These are phyloP conservation scores for Phengaris alcon DNA, from an alignment of 2,888 invertebrate species.

Conservation along the genomic window DNA sequence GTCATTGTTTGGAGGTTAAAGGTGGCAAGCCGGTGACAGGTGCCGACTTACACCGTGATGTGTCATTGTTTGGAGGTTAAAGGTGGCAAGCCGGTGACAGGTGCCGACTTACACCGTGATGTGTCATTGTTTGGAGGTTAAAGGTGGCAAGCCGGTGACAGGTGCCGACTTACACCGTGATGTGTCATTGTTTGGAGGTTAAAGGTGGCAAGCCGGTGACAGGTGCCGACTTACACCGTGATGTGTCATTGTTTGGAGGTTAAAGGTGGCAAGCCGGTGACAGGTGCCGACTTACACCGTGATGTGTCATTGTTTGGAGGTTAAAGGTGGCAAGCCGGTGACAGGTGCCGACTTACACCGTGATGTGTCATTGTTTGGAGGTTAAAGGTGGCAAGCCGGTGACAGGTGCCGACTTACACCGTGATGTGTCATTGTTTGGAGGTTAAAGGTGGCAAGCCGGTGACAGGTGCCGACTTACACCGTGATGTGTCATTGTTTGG, in stretches of 20 bases:
- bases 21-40: slow-evolving; percentile 49
- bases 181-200: slow-evolving; percentile 10
- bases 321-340: slow-evolving; percentile 45
- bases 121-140: slow-evolving; percentile 12
- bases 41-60: slow-evolving; percentile 50
- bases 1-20: slow-evolving; percentile 27
- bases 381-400: slow-evolving; percentile 44
- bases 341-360: slow-evolving; percentile 55
- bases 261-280: slow-evolving; percentile 46
- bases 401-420: slow-evolving; percentile 56
- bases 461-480: slow-evolving; percentile 57
- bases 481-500: slow-evolving; percentile 31
- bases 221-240: slow-evolving; percentile 53
- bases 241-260: slow-evolving; percentile 11
- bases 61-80: slow-evolving; percentile 22
- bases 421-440: slow-evolving; percentile 27
- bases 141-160: slow-evolving; percentile 47
- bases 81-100: slow-evolving; percentile 48
- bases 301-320: slow-evolving; percentile 8
- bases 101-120: slow-evolving; percentile 50
- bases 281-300: slow-evolving; percentile 54
- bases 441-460: slow-evolving; percentile 43
- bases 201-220: slow-evolving; percentile 47
- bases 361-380: slow-evolving; percentile 18
- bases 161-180: slow-evolving; percentile 52